These are phyloP conservation scores for Eulemur rubriventer DNA, from an alignment of 2,797 vertebrate species.

Conservation along the genomic window DNA sequence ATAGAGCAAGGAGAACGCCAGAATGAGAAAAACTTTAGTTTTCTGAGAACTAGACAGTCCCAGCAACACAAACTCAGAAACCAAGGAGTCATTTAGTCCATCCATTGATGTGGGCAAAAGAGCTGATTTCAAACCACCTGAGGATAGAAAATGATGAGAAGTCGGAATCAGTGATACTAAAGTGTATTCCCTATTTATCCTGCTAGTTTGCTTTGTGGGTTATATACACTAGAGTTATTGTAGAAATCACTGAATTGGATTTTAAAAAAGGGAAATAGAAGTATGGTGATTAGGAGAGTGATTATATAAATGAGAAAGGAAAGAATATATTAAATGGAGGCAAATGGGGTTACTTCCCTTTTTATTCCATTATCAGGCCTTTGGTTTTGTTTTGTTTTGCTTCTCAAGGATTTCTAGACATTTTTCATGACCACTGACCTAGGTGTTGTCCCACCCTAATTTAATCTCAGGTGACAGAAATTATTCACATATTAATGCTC, in stretches of 20 bases:
- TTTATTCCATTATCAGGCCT: background rate
- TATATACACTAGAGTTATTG: background rate
- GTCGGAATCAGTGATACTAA: background rate
- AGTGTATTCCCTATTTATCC: background rate
- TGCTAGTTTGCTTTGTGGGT: background rate
- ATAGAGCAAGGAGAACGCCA: slow-evolving; percentile 29
- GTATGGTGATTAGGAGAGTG: background rate
- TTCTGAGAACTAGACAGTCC: slow-evolving; percentile 36
- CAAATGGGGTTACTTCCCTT: background rate
- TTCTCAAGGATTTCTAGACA: background rate
- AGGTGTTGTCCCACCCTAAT: background rate
- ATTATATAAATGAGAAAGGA: background rate
- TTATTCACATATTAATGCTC: background rate
- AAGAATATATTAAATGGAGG: background rate
- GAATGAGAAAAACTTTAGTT: background rate
- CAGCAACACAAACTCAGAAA: slow-evolving; percentile 36
- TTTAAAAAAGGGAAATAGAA: background rate
- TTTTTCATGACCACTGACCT: background rate
- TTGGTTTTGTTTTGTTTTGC: background rate
- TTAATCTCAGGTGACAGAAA: background rate
- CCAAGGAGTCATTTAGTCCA: background rate
- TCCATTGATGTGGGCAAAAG: background rate
- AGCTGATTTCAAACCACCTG: background rate
- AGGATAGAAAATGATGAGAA: background rate
- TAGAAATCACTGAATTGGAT: background rate